Base-by-base conservation (phyloP, 2,113 vertebrate genomes). In the Tragelaphus scriptus region DNA sequence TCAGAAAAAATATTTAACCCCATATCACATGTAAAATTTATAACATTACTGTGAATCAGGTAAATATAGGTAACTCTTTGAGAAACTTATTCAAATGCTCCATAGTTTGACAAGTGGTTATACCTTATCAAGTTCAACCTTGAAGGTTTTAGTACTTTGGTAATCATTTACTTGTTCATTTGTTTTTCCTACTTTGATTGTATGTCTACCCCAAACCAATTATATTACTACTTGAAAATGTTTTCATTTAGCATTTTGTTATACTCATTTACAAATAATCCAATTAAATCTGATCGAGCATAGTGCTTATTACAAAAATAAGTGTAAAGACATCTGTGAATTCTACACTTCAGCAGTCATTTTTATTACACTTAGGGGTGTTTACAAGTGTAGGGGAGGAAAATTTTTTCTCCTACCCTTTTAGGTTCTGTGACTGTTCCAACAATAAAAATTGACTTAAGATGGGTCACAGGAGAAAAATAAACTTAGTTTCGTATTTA, bases 11-110 rank as follows among this genome's bases (percentile, higher is more conserved):
- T 75, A 81, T 87, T 90, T 88, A 88, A 44, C 36, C 40, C 49
- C 65, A 86, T 68, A 87, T 90, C 84, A 95, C 75, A 86, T 81
- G 93, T 93, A 90, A 61, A 96, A 91, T 93, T 93, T 92, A 77
- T 59, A 94, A 75, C 47, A 17, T 63, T 55, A 44, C 59, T 61
- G 3, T 65, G 36, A 89, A 84, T 63, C 71, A 81, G 26, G 21
- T 79, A 91, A 97, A 88, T 79, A 51, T 26, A 63, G 2, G 4
- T 81, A 47, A 81, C 53, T 92, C 44, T 96, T 94, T 71, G 17
- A 44, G 53, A 88, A 55, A 61, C 36, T n/a, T 87, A 87, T 15
- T 94, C 32, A 68, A 51, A 68, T 85, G 32, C 11, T 28, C 79
- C n/a, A 77, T 82, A 80, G 19, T 85, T 84, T 84, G 75, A 23